Evolutionary conservation across 2,888 invertebrate species (phyloP).

Genomic region (Muscina levida): DNA sequence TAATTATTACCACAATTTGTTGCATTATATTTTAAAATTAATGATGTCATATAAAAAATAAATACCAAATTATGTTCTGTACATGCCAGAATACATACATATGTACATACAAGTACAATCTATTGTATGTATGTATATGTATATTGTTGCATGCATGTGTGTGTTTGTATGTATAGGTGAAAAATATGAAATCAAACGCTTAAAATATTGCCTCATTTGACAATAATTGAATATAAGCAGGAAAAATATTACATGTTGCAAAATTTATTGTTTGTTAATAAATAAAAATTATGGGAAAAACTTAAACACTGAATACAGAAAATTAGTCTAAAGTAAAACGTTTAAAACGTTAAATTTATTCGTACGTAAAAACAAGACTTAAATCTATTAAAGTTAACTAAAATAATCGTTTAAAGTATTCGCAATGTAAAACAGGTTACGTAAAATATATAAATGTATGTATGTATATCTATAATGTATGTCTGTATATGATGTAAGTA

Average conservation of each 20-base stretch:
- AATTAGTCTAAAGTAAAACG: slow-evolving; percentile 9
- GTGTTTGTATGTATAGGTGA: slow-evolving; percentile 9
- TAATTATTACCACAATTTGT: slow-evolving; percentile 54
- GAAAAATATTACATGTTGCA: neutral
- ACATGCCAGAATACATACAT: neutral
- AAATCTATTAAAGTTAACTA: neutral
- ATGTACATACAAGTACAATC: no score
- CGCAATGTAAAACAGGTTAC: slow-evolving; percentile 2
- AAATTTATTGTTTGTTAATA: slow-evolving; percentile 24
- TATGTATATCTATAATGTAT: neutral
- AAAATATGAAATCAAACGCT: neutral
- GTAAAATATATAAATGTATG: slow-evolving; percentile 8
- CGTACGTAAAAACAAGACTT: neutral
- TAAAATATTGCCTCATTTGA: neutral
- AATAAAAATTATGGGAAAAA: slow-evolving; percentile 3
- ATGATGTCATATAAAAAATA: slow-evolving; percentile 23
- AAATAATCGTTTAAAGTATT: neutral
- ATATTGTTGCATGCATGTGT: neutral
- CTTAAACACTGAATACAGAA: slow-evolving; percentile 26
- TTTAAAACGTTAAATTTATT: slow-evolving; percentile 38
- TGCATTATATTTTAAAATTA: slow-evolving; percentile 44
- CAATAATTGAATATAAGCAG: neutral
- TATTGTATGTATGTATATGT: no score
- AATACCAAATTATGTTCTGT: slow-evolving; percentile 21
- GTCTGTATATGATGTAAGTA: no score